Evolutionary conservation across 2,113 vertebrate genomes (phyloP), one percentile per base, ranked within the genome.

Genomic region (Embiotoca jacksoni): DNA sequence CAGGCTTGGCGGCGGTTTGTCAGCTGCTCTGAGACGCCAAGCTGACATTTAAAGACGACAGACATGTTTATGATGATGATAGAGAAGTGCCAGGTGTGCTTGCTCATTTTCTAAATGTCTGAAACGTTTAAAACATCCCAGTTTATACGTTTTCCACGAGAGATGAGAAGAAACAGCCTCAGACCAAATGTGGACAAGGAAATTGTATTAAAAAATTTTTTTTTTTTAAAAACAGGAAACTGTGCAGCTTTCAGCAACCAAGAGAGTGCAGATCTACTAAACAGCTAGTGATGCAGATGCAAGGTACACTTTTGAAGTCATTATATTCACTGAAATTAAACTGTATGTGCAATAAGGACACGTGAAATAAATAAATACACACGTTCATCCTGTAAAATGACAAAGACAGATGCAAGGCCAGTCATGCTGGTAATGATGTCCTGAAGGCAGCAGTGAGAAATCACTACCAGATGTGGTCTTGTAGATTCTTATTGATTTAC

Each of bases 31-130:
- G 10, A 46, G 23, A 71, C 49, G 2, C 49, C 23, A 32, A 31
- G n/a, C 32, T 62, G 58, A 68, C 61, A 69, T 69, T 81, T 80
- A 37, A 11, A 74, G 8, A 30, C 39, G 46, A 31, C 15, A 65
- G 23, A 32, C 23, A 13, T 23, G 52, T 59, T 30, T 37, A 49
- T 56, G 47, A 62, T 68, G 55, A 49, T 41, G 23, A 44, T 44
- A 11, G 62, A 37, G 52, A 23, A 47, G 53, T 36, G 39, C 59
- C 39, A 35, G 6, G 16, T 78, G 49, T 50, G 61, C 54, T 39
- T 68, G 14, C 3, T 78, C 39, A 44, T 54, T 53, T 50, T 57
- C 23, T 47, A 46, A 52, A 52, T 57, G n/a, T 30, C 23, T 39
- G 0, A 31, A 72, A 53, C n/a, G n/a, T 30, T 23, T 39, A 0